phyloP scores from a whole-genome alignment of 2,888 invertebrate genomes.

The Hirtodrosophila alboralis region DNA sequence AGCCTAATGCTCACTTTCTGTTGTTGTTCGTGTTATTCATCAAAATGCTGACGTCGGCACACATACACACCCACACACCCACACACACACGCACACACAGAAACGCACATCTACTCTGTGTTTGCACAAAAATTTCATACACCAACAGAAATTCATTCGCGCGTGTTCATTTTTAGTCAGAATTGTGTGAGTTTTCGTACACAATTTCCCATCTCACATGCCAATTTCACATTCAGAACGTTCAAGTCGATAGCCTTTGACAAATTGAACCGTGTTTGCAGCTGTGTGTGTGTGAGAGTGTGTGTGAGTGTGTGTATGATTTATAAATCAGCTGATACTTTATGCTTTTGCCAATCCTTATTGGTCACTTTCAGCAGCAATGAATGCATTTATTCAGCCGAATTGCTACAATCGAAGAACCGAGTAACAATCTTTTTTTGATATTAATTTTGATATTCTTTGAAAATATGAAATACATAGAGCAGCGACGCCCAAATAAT shows the following conservation, averaged over 20 bases:
- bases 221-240: constrained; percentile 17
- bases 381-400: no score
- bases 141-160: constrained; percentile 74
- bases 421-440: no score
- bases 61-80: constrained; percentile 13
- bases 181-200: constrained; percentile 8
- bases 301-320: constrained; percentile 27
- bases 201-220: not conserved
- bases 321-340: constrained; percentile 46
- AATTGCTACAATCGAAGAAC: no score
- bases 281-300: constrained; percentile 4
- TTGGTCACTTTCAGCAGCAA: constrained; percentile 10
- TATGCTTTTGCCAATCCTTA: constrained; percentile 11
- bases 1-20: constrained; percentile 28
- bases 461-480: no score
- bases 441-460: no score
- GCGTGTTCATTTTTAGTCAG: constrained; percentile 50
- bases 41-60: constrained; percentile 62
- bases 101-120: constrained; percentile 19
- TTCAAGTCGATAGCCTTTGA: constrained; percentile 48
- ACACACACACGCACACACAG: constrained; percentile 9
- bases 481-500: no score
- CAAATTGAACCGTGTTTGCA: constrained; percentile 48
- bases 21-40: constrained; percentile 40
- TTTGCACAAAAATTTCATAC: constrained; percentile 68